These are phyloP conservation scores for Diadophis punctatus DNA, from an alignment of 2,113 vertebrate genomes.

Conservation along the genomic window DNA sequence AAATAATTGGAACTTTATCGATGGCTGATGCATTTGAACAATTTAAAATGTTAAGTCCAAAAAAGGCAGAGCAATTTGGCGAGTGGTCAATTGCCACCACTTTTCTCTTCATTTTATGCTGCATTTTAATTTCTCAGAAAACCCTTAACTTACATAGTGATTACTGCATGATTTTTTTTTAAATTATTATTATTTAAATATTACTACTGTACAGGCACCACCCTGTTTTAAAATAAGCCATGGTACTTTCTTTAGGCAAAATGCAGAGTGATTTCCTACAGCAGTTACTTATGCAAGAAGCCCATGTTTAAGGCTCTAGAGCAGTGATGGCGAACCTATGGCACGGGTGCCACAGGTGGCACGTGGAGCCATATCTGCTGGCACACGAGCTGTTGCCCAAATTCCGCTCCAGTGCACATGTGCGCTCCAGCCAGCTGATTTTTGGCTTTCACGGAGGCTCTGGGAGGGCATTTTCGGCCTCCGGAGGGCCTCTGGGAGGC, in stretches of 20 bases:
- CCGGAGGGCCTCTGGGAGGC: no score
- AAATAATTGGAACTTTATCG: constrained; percentile 16
- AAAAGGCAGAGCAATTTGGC: constrained; percentile 1
- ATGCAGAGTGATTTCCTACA: background rate
- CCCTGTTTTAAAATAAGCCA: background rate
- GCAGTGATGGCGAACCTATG: no score
- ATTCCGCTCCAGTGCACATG: no score
- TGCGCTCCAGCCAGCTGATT: no score
- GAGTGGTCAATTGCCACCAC: background rate
- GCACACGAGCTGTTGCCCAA: no score
- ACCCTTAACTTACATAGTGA: background rate
- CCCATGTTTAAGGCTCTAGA: background rate
- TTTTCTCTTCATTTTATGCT: constrained; percentile 11
- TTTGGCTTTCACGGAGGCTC: no score
- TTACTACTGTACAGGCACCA: background rate
- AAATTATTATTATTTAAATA: background rate
- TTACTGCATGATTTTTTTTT: background rate
- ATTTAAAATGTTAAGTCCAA: constrained; percentile 22
- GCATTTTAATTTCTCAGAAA: background rate
- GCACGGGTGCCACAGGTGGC: no score
- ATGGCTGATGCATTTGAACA: background rate
- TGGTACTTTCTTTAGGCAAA: background rate
- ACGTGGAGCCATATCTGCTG: no score
- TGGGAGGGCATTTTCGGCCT: no score
- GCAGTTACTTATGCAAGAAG: background rate